phyloP scores from a whole-genome alignment of 2,113 vertebrate genomes.

The Orcinus orca region DNA sequence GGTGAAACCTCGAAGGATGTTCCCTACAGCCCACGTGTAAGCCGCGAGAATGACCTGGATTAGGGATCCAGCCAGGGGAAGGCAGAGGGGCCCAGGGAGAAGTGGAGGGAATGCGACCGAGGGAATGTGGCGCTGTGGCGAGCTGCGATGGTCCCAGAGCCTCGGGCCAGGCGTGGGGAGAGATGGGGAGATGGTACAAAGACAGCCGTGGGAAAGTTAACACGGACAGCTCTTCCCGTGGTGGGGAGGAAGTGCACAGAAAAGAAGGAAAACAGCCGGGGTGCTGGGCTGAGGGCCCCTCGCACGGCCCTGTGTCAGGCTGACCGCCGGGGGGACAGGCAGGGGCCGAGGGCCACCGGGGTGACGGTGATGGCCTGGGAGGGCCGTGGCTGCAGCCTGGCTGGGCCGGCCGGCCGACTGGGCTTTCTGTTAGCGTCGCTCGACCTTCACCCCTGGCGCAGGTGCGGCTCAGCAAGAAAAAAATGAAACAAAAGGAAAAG shows the following conservation, averaged over 20 bases:
- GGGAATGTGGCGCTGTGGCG: neutral
- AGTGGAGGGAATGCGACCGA: neutral
- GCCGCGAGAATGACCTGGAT: neutral
- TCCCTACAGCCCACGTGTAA: rapidly evolving
- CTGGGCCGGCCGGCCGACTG: rapidly evolving
- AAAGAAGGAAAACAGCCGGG: no score
- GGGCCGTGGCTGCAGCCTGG: rapidly evolving
- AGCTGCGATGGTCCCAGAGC: neutral
- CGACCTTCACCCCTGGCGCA: rapidly evolving
- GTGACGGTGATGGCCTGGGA: rapidly evolving
- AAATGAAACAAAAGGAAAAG: neutral
- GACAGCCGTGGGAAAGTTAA: neutral
- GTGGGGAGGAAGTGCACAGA: neutral
- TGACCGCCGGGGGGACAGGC: neutral
- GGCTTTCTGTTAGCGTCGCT: neutral
- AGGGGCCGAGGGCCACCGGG: neutral
- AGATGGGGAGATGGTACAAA: neutral
- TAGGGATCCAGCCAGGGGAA: no score
- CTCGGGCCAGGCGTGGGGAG: neutral
- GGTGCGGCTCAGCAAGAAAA: neutral
- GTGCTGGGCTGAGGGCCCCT: neutral
- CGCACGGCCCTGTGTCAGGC: neutral
- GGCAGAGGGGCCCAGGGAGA: neutral
- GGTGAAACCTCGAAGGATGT: neutral
- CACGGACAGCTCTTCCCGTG: neutral